phyloP scores from a whole-genome alignment of 92 coral and sea anemone genomes.

The Zoanthus gigantus region DNA sequence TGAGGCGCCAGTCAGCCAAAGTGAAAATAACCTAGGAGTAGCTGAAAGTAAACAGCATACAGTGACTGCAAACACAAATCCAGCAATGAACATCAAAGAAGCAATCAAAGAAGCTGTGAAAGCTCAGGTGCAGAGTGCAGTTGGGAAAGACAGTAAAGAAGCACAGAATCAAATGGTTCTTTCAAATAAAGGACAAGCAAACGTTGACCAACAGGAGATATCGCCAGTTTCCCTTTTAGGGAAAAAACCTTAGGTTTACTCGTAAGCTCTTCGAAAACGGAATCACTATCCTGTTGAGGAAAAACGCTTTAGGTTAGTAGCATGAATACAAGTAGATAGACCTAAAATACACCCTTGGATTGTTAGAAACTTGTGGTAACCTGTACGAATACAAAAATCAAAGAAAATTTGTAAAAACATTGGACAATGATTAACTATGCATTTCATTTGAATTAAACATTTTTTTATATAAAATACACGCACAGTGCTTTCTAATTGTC shows the following conservation, averaged over 20 bases:
- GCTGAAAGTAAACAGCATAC: background rate
- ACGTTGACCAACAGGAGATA: background rate
- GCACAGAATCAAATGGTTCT: slow-evolving; percentile 15
- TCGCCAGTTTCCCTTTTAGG: background rate
- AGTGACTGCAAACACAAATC: background rate
- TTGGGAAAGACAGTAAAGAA: slow-evolving; percentile 16
- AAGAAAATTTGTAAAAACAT: background rate
- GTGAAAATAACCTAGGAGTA: background rate
- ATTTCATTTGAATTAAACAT: background rate
- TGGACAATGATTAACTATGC: background rate
- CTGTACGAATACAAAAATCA: background rate
- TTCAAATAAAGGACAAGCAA: background rate
- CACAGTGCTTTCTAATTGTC: no score
- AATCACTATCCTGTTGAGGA: background rate
- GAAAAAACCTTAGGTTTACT: background rate
- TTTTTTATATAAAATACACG: background rate
- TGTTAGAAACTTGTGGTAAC: background rate
- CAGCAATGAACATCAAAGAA: slow-evolving; percentile 22
- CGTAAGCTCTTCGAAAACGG: background rate
- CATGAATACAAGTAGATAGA: background rate
- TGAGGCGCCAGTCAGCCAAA: background rate
- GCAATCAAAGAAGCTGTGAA: slow-evolving; percentile 41
- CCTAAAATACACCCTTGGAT: background rate
- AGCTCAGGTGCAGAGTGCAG: slow-evolving; percentile 28
- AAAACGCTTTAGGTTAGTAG: background rate